phyloP scores from a whole-genome alignment of 2,113 vertebrate genomes.

The Bos javanicus region DNA sequence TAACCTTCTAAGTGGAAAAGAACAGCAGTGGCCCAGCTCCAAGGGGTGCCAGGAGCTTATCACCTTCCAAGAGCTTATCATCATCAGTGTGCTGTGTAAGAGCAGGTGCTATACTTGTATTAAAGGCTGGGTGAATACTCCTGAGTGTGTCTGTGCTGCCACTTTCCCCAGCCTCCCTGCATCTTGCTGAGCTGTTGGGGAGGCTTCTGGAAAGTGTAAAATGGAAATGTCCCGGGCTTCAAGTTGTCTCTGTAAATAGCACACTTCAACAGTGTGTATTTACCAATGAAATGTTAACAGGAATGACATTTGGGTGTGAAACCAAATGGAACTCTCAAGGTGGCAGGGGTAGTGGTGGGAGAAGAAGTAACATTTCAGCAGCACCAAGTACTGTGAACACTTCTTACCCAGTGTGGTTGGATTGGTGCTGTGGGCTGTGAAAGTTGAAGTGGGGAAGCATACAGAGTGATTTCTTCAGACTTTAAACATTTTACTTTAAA shows the following conservation, averaged over 20 bases:
- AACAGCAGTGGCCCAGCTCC: background rate
- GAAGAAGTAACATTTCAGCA: conserved; percentile 32
- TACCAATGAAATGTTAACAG: conserved; percentile 43
- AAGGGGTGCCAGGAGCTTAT: background rate
- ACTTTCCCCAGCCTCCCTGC: background rate
- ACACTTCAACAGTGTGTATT: background rate
- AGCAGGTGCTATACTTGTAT: background rate
- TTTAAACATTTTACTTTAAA: background rate
- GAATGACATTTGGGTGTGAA: conserved; percentile 47
- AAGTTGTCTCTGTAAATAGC: conserved; percentile 22
- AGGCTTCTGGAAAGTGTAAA: background rate
- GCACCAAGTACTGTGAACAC: background rate
- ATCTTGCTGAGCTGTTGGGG: background rate
- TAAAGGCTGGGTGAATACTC: background rate
- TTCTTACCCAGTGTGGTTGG: background rate
- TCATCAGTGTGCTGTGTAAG: background rate
- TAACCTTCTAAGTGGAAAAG: background rate
- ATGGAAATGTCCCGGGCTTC: background rate
- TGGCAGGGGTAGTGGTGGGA: background rate
- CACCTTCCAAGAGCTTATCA: background rate
- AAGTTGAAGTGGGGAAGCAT: background rate
- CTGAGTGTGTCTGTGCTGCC: background rate
- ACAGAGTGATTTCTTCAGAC: background rate
- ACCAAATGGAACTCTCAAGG: background rate
- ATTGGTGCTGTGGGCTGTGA: background rate